A percentile compares a stretch with the other conserved stretches of the same genome.
phyloP scores from a whole-genome alignment of 2,113 vertebrate genomes.

The Peucedramus taeniatus region DNA sequence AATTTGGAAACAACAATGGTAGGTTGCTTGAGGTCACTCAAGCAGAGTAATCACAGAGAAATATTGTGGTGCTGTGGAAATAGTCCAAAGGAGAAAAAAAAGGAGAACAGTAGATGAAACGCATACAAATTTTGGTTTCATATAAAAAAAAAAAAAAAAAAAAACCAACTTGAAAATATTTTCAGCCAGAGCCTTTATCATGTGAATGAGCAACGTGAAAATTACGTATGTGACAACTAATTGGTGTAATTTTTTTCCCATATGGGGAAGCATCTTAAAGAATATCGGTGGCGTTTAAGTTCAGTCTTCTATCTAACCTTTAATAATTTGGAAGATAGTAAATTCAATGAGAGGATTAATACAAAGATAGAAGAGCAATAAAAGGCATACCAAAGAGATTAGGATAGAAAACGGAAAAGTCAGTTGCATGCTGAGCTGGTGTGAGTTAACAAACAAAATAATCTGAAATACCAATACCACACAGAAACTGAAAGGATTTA shows the following conservation, averaged over 20 bases:
- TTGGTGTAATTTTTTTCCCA: neutral
- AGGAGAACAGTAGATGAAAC: neutral
- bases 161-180: neutral
- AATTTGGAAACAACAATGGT: neutral
- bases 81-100: neutral
- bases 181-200: neutral
- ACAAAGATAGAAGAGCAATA: neutral
- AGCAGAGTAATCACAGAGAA: neutral
- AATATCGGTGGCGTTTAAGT: neutral
- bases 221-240: neutral
- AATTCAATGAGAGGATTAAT: constrained; percentile 2
- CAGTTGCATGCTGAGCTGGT: neutral
- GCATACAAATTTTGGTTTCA: neutral
- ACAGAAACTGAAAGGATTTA: neutral
- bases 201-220: neutral
- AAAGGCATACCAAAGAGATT: neutral
- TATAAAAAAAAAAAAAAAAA: neutral
- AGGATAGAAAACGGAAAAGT: neutral
- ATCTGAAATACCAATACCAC: neutral
- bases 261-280: neutral
- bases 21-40: constrained; percentile 27
- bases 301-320: constrained; percentile 4
- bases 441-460: neutral
- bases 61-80: neutral
- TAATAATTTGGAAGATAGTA: constrained; percentile 14